phyloP scores from a whole-genome alignment of 2,888 invertebrate species.

The Octodonta nipae region DNA sequence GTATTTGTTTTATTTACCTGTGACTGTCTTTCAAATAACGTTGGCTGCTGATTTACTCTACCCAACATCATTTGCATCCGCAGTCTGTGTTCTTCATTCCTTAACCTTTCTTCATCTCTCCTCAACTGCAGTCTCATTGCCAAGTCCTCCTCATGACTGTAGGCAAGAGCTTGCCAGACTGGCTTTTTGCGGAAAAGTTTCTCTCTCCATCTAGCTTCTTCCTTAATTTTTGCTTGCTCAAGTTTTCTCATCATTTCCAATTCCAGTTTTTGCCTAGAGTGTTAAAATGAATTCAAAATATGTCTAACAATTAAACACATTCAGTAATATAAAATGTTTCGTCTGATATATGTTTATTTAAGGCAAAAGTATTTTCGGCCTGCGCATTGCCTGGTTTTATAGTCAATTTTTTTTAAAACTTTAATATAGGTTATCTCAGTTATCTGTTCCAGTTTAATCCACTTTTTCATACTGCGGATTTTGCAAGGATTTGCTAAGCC shows the following conservation, averaged over 20 bases:
- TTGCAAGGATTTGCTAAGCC: too few species aligned
- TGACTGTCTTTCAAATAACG: conserved; percentile 56
- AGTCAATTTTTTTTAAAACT: too few species aligned
- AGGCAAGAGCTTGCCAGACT: conserved; percentile 55
- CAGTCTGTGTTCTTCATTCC: conserved; percentile 52
- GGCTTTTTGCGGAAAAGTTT: conserved; percentile 49
- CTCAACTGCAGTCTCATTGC: conserved; percentile 52
- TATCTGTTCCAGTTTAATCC: too few species aligned
- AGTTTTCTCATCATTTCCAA: conserved; percentile 45
- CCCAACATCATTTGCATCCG: conserved; percentile 62
- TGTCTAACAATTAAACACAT: too few species aligned
- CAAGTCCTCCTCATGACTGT: conserved; percentile 53
- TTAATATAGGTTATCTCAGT: too few species aligned
- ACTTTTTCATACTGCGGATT: too few species aligned
- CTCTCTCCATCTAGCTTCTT: conserved; percentile 46
- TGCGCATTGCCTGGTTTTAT: too few species aligned
- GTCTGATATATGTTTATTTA: too few species aligned
- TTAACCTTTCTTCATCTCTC: conserved; percentile 53
- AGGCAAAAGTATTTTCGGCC: too few species aligned
- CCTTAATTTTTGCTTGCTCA: conserved; percentile 46
- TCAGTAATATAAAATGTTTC: too few species aligned
- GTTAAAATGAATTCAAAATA: too few species aligned
- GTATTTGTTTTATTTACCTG: too few species aligned
- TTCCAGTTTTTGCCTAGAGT: conserved; percentile 44
- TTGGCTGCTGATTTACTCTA: conserved; percentile 54